A percentile compares a stretch with the other conserved stretches of the same genome.
Evolutionary conservation across 2,888 invertebrate genomes (phyloP).

Genomic region (Philonicus albiceps): DNA sequence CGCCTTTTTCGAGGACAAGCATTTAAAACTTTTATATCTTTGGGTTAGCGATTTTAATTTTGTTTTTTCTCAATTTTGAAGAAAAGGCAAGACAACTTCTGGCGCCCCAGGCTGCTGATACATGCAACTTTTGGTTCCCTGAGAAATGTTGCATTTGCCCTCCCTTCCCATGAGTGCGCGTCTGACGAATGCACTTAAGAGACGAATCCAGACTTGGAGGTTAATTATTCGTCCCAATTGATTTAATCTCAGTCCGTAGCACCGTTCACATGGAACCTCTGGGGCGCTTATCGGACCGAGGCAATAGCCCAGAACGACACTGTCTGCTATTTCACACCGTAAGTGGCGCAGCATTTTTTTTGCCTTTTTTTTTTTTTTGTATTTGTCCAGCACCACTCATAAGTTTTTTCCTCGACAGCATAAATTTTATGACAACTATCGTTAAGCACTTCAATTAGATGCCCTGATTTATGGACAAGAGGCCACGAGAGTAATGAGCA

Average conservation of each 20-base stretch:
- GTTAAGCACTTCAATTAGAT: slow-evolving; percentile 47
- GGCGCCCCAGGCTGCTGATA: background rate
- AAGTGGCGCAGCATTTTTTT: background rate
- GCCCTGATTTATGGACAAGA: slow-evolving; percentile 44
- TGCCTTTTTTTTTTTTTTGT: no score
- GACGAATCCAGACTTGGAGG: background rate
- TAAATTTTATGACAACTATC: slow-evolving; percentile 36
- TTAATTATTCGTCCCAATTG: background rate
- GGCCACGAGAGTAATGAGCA: slow-evolving; percentile 17
- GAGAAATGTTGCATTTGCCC: background rate
- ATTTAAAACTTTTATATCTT: no score
- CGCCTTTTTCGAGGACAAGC: background rate
- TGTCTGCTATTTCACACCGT: background rate
- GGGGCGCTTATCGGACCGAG: background rate
- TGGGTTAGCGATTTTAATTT: no score
- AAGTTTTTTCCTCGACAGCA: background rate
- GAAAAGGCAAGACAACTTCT: background rate
- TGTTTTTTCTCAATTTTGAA: no score
- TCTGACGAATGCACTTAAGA: background rate
- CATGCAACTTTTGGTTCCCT: background rate
- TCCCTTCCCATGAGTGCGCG: background rate
- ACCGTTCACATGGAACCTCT: background rate
- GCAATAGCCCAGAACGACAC: slow-evolving; percentile 17
- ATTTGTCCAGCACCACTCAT: background rate
- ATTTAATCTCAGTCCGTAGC: background rate